Percentiles rank a stretch among this genome's conserved stretches.
Conservation (phyloP, 2,888 invertebrate species). For the Catocala sponsa region DNA sequence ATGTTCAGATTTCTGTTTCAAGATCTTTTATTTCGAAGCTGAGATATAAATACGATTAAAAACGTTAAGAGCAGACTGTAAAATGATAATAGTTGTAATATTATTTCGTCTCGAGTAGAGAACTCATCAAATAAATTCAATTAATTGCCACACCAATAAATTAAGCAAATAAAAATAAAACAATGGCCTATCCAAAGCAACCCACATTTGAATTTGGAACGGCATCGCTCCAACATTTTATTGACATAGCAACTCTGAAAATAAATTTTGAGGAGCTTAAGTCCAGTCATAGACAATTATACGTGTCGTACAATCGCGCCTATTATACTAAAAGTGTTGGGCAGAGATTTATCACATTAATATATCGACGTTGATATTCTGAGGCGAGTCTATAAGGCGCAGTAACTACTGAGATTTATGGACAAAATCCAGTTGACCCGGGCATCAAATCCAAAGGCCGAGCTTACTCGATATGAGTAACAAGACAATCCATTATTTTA, state of each 20-base stretch:
- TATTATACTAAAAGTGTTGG: too few relatives aligned
- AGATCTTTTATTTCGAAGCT: not conserved
- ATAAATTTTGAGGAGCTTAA: slow-evolving; percentile 3
- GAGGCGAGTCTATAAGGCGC: too few relatives aligned
- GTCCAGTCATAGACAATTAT: slow-evolving; percentile 6
- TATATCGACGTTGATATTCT: too few relatives aligned
- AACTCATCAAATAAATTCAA: slow-evolving; percentile 19
- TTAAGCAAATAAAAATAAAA: slow-evolving; percentile 12
- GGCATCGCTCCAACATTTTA: not conserved
- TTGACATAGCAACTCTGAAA: slow-evolving; percentile 6
- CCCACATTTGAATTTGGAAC: slow-evolving; percentile 14
- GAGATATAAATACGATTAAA: slow-evolving; percentile 13
- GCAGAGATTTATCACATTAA: too few relatives aligned
- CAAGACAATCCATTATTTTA: too few relatives aligned
- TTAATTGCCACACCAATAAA: slow-evolving; percentile 15
- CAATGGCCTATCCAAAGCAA: slow-evolving; percentile 9
- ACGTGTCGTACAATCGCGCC: too few relatives aligned
- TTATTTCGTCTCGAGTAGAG: slow-evolving; percentile 2
- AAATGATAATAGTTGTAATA: slow-evolving; percentile 10
- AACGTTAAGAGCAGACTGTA: slow-evolving; percentile 5
- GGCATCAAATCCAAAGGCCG: too few relatives aligned
- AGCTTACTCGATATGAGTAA: too few relatives aligned
- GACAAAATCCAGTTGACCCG: too few relatives aligned
- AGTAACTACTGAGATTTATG: too few relatives aligned
- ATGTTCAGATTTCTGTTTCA: slow-evolving; percentile 1